Evolutionary conservation across 2,113 vertebrate genomes (phyloP).

Genomic region (Saccopteryx leptura): DNA sequence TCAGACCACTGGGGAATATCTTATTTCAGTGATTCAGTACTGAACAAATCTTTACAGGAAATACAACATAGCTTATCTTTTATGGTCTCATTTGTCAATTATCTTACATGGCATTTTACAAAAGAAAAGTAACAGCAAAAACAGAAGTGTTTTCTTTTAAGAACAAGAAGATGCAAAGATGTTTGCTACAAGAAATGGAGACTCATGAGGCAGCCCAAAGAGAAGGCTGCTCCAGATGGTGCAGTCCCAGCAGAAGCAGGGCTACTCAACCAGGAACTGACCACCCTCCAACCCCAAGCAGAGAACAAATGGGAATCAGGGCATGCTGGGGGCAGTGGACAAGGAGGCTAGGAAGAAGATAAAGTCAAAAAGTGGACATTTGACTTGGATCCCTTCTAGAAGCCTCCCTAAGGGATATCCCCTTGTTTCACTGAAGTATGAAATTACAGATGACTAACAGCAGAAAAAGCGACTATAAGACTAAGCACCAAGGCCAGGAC

Average conservation of each 20-base stretch:
- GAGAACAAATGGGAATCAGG: not conserved
- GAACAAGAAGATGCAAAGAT: not conserved
- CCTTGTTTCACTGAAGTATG: not conserved
- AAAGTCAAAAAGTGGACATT: not conserved
- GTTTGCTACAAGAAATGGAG: constrained; percentile 14
- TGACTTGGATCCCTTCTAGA: not conserved
- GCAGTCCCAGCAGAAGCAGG: not conserved
- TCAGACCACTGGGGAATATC: not conserved
- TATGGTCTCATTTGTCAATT: constrained; percentile 73
- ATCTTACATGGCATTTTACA: constrained; percentile 66
- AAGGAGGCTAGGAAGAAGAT: fast-evolving
- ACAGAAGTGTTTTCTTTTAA: constrained; percentile 10
- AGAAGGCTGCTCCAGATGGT: constrained; percentile 23
- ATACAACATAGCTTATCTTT: constrained; percentile 82
- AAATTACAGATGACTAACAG: not conserved
- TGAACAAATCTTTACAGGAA: constrained; percentile 76
- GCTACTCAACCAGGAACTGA: not conserved
- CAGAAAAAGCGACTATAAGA: constrained; percentile 1
- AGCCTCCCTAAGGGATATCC: not conserved
- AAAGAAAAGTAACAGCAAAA: constrained; percentile 63
- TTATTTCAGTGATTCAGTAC: constrained; percentile 30
- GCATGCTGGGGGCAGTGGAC: not conserved
- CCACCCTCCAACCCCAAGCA: fast-evolving
- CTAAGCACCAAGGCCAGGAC: not conserved
- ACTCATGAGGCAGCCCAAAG: constrained; percentile 24